A percentile compares a stretch with the other conserved stretches of the same genome.
phyloP scores from a whole-genome alignment of 2,113 vertebrate species.

The Misgurnus anguillicaudatus region DNA sequence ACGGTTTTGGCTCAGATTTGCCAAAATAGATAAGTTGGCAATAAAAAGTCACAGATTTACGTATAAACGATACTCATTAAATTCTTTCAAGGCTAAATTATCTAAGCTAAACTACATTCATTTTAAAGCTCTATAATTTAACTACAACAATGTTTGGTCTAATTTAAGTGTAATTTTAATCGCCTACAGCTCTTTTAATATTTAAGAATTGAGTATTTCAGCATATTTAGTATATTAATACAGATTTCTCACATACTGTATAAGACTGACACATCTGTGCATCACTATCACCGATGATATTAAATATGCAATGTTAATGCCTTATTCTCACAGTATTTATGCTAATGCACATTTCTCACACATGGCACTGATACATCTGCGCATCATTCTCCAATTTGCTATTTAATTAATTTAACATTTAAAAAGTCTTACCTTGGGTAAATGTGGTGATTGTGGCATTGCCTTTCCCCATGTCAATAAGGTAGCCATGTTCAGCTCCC shows the following conservation, averaged over 20 bases:
- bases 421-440: conserved; percentile 84
- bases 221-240: neutral
- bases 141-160: no score
- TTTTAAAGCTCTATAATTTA: no score
- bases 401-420: neutral
- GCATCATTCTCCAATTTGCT: neutral
- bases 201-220: no score
- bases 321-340: neutral
- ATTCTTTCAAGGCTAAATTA: no score
- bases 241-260: neutral
- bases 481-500: conserved; percentile 81
- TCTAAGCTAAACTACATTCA: no score
- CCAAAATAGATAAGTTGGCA: no score
- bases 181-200: no score
- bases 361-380: neutral
- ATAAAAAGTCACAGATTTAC: no score
- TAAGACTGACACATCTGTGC: neutral
- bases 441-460: conserved; percentile 88
- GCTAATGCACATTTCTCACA: neutral
- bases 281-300: neutral
- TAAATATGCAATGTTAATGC: neutral
- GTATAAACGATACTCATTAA: no score
- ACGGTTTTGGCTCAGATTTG: no score
- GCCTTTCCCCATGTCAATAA: conserved; percentile 87
- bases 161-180: no score